Evolutionary conservation across 2,888 invertebrate species (phyloP).

Genomic region (Pseudococcus longispinus): DNA sequence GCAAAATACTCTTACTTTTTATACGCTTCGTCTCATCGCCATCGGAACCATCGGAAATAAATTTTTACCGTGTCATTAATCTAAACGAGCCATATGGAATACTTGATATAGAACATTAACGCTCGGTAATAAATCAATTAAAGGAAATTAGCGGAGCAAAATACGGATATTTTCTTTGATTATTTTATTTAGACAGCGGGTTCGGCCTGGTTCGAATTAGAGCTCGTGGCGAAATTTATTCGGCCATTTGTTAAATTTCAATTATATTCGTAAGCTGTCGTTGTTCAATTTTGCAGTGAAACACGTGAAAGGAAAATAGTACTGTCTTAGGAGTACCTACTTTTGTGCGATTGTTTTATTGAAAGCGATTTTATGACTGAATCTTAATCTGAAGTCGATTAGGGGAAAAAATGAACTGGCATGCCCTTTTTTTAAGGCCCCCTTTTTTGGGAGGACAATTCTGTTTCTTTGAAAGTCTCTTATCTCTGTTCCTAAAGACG

Average conservation of each 20-base stretch:
- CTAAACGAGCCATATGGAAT: background rate
- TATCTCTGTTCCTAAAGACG: too few species aligned
- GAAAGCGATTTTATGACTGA: too few species aligned
- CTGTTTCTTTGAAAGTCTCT: too few species aligned
- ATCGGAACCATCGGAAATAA: background rate
- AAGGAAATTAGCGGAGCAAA: background rate
- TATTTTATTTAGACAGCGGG: background rate
- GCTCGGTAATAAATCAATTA: constrained; percentile 8
- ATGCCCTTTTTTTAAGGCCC: too few species aligned
- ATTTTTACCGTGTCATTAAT: background rate
- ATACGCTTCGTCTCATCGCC: background rate
- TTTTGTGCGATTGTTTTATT: too few species aligned
- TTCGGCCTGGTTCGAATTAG: background rate
- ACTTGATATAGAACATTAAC: background rate
- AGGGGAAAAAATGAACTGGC: too few species aligned
- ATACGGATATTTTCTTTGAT: background rate
- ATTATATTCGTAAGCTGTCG: background rate
- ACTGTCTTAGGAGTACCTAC: too few species aligned
- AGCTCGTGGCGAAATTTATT: background rate
- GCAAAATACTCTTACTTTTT: background rate
- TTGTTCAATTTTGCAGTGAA: background rate
- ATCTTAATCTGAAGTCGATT: too few species aligned
- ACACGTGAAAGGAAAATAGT: too few species aligned
- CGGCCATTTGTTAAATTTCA: constrained; percentile 10
- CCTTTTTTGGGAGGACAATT: too few species aligned